Base-by-base conservation (phyloP, 2,888 invertebrate species). In the Phalera bucephala region DNA sequence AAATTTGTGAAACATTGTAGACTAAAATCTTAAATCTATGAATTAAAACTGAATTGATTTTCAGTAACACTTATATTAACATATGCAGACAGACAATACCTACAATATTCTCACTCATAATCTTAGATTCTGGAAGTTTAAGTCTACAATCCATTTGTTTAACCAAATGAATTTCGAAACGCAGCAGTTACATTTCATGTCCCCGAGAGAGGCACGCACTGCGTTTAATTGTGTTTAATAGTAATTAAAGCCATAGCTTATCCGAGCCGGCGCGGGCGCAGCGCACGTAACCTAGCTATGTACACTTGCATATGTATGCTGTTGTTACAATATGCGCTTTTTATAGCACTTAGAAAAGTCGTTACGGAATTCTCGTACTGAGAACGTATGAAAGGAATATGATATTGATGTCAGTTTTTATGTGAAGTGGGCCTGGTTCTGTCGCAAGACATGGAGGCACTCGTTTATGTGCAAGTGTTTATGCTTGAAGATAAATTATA, bases 161-260 rank as follows among this genome's bases (percentile, higher is more conserved):
- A n/a, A n/a, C n/a, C n/a, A n/a, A n/a, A n/a, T n/a, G n/a, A n/a
- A n/a, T n/a, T 17, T 31, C 29, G 39, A 57, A 41, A 33, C 42
- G 52, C 31, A 31, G 44, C 31, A 31, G 57, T 59, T 64, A 64
- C 62, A 37, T 39, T 27, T 19, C 48, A 42, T 15, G 28, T 33
- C 45, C 33, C 45, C 37, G 21, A 6, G 42, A 40, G 50, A 40
- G 42, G 58, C 66, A 59, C 61, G 59, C 56, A 40, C 59, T 26
- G 36, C 40, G 53, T 51, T 62, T 71, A 65, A 69, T 72, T 69
- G 56, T 62, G 47, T 53, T 61, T 55, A 65, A 62, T 61, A 63
- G 62, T 61, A 51, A 64, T 61, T 61, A 51, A 57, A 56, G 48
- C 49, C 50, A 53, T 61, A 59, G 52, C 53, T 60, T 55, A 61